Evolutionary conservation across 2,888 invertebrate species (phyloP).

Genomic region (Uloborus plumipes): DNA sequence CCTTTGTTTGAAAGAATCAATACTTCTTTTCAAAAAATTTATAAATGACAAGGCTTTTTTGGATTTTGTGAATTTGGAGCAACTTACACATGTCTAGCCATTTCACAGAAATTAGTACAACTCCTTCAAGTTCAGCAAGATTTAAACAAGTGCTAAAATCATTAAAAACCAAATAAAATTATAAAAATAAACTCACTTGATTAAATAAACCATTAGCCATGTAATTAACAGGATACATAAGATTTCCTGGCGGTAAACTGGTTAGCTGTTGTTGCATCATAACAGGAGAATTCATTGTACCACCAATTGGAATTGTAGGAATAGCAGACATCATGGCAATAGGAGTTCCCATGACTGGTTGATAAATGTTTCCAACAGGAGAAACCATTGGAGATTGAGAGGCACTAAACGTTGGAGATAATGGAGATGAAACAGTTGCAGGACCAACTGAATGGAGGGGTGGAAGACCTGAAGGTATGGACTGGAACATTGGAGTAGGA

Average conservation of each 20-base stretch:
- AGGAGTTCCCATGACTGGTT: conserved; percentile 43
- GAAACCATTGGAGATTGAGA: conserved; percentile 47
- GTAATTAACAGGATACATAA: conserved; percentile 37
- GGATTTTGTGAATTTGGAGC: no score
- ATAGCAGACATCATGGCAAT: conserved; percentile 34
- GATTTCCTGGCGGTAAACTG: conserved; percentile 17
- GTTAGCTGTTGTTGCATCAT: conserved; percentile 31
- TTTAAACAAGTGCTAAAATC: not conserved
- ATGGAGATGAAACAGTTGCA: conserved; percentile 26
- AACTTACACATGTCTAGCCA: no score
- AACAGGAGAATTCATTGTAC: conserved; percentile 16
- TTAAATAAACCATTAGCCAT: conserved; percentile 28
- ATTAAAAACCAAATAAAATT: not conserved
- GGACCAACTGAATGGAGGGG: conserved; percentile 41
- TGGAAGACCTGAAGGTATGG: conserved; percentile 48
- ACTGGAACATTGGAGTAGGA: conserved; percentile 29
- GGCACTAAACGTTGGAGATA: conserved; percentile 52
- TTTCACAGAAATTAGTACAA: no score
- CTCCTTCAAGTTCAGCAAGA: no score
- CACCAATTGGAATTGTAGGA: conserved; percentile 12
- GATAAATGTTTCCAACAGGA: conserved; percentile 38
- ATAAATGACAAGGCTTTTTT: no score
- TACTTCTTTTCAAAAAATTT: no score
- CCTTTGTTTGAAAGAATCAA: no score
- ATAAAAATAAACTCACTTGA: conserved; percentile 30